phyloP scores from a whole-genome alignment of 1,140 invertebrate genomes.

The Drosophila tani region DNA sequence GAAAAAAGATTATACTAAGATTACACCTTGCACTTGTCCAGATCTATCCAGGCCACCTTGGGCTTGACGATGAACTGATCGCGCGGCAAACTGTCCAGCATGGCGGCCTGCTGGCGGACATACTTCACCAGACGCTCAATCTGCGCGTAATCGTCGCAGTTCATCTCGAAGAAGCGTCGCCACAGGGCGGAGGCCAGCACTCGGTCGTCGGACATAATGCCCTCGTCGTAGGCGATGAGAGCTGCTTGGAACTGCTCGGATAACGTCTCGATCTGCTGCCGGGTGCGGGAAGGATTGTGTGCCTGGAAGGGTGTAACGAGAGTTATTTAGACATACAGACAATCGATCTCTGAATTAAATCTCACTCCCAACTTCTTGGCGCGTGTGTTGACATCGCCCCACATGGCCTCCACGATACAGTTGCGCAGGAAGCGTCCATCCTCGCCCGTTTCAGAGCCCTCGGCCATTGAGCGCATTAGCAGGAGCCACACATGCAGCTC shows the following conservation, averaged over 20 bases:
- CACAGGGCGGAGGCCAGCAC: slow-evolving; percentile 93
- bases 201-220: slow-evolving; percentile 89
- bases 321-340: neutral
- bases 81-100: slow-evolving; percentile 84
- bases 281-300: slow-evolving; percentile 86
- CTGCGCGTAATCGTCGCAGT: slow-evolving; percentile 87
- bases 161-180: slow-evolving; percentile 90
- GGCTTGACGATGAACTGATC: slow-evolving; percentile 84
- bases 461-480: slow-evolving; percentile 90
- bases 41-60: slow-evolving; percentile 83
- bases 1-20: slow-evolving; percentile 43
- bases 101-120: slow-evolving; percentile 89
- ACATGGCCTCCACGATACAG: slow-evolving; percentile 91
- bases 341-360: slow-evolving; percentile 11
- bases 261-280: slow-evolving; percentile 87
- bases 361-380: slow-evolving; percentile 90
- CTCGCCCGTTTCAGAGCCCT: slow-evolving; percentile 87
- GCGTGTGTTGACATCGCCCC: slow-evolving; percentile 91
- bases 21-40: slow-evolving; percentile 73
- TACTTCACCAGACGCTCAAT: slow-evolving; percentile 90
- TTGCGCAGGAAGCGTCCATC: slow-evolving; percentile 90
- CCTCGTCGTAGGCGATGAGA: slow-evolving; percentile 94
- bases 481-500: slow-evolving; percentile 95
- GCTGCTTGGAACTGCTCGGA: slow-evolving; percentile 93
- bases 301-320: slow-evolving; percentile 80